Evolutionary conservation across 1,140 invertebrate genomes (phyloP), one percentile per base, ranked within the genome.

Genomic region (Hesperophylax magnus): DNA sequence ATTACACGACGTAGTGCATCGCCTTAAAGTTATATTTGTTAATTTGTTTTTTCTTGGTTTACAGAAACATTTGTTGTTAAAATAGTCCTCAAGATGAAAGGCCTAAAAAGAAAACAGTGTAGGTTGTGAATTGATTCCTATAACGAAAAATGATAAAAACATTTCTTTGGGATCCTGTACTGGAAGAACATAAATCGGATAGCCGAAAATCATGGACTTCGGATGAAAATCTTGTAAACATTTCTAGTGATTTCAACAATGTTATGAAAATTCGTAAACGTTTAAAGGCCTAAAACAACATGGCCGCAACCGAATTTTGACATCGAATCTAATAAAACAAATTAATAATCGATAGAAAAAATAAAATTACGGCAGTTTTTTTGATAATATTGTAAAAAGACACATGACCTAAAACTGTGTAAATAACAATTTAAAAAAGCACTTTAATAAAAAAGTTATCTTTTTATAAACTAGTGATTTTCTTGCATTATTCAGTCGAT

Each of bases 301-400:
- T 72, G 69, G 69, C 69, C 18, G 69, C 69, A 22, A 72, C 69
- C 17, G 69, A 72, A 53, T 72, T 72, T 53, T 72, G 20, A 72
- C 63, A 31, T 67, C 63, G 24, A 27, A 47, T 47, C 39, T 47
- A 14, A 47, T 47, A 47, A 47, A 11, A 47, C 11, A 47, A 47
- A 47, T 47, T 14, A 47, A 14, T 47, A 14, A 47, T 47, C 39
- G 39, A 47, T 47, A 47, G 39, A 47, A 14, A 47, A 47, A 47
- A 47, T 47, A 47, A 14, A 47, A 47, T 47, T 14, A 14, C 27
- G 5, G 9, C 9, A 4, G 7, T 39, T 47, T 9, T 47, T 47
- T 47, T 9, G 39, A 47, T 47, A 47, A 47, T 47, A 47, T 14
- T 47, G 11, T 14, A 47, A 47, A 47, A 47, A 47, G 39, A 47